Percentiles rank a stretch among this genome's conserved stretches.
phyloP scores from a whole-genome alignment of 2,888 invertebrate species.

The Hoplodrina blanda region DNA sequence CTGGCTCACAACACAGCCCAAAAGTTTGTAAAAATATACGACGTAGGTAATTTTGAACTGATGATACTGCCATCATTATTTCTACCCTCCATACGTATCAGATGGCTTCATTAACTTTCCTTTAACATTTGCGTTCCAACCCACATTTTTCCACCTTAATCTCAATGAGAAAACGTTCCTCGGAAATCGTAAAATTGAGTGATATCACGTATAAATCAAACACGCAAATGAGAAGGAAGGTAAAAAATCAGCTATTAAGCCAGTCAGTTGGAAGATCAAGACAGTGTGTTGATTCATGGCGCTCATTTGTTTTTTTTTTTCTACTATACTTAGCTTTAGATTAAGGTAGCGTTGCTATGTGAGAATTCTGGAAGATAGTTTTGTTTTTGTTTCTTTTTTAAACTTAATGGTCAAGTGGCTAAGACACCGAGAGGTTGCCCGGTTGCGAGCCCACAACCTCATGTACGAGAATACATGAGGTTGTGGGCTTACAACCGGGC shows the following conservation, averaged over 20 bases:
- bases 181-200: constrained; percentile 77
- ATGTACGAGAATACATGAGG: too few species aligned
- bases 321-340: constrained; percentile 11
- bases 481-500: too few species aligned
- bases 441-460: too few species aligned
- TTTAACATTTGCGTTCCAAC: constrained; percentile 39
- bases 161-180: constrained; percentile 55
- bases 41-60: constrained; percentile 27
- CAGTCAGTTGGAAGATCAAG: constrained; percentile 85
- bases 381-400: background rate
- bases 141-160: constrained; percentile 57
- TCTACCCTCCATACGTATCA: constrained; percentile 52
- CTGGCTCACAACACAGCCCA: background rate
- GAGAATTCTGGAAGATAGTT: background rate
- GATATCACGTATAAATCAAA: constrained; percentile 83
- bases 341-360: background rate
- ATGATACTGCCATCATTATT: constrained; percentile 52
- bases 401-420: too few species aligned
- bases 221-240: constrained; percentile 79
- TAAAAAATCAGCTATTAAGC: constrained; percentile 82
- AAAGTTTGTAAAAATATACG: constrained; percentile 25
- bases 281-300: constrained; percentile 79
- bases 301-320: constrained; percentile 74
- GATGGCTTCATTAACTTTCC: constrained; percentile 66
- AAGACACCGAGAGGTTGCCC: too few species aligned